Percentiles rank a stretch among this genome's conserved stretches.
Conservation (phyloP, 2,113 vertebrate genomes). For the Boulengeromyrus knoepffleri region DNA sequence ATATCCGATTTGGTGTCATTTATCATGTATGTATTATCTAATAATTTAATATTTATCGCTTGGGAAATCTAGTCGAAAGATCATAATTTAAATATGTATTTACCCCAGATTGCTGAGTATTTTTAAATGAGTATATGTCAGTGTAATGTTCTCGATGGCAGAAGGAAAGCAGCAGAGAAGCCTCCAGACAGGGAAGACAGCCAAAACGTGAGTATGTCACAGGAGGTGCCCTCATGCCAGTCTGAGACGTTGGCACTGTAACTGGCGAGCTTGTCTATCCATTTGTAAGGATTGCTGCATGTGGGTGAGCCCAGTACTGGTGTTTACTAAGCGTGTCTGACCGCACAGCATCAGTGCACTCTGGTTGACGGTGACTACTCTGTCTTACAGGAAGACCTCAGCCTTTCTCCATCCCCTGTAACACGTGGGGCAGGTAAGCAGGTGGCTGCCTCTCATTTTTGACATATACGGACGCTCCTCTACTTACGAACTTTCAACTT, state of each 20-base stretch:
- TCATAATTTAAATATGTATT: neutral
- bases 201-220: constrained; percentile 66
- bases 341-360: neutral
- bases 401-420: constrained; percentile 52
- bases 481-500: too few relatives aligned
- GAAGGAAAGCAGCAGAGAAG: constrained; percentile 92
- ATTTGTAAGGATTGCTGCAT: neutral
- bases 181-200: constrained; percentile 63
- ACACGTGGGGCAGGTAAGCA: constrained; percentile 64
- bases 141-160: constrained; percentile 33
- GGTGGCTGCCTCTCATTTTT: neutral
- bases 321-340: neutral
- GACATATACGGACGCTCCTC: neutral
- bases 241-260: neutral
- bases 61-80: neutral
- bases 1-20: neutral
- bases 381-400: constrained; percentile 78
- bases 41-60: neutral
- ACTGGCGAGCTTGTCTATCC: neutral
- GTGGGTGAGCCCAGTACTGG: neutral
- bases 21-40: neutral
- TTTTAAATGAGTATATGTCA: neutral
- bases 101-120: neutral
- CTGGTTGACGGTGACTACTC: neutral
- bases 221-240: neutral